phyloP scores from a whole-genome alignment of 2,888 invertebrate species.

The Drosophila eohydei region DNA sequence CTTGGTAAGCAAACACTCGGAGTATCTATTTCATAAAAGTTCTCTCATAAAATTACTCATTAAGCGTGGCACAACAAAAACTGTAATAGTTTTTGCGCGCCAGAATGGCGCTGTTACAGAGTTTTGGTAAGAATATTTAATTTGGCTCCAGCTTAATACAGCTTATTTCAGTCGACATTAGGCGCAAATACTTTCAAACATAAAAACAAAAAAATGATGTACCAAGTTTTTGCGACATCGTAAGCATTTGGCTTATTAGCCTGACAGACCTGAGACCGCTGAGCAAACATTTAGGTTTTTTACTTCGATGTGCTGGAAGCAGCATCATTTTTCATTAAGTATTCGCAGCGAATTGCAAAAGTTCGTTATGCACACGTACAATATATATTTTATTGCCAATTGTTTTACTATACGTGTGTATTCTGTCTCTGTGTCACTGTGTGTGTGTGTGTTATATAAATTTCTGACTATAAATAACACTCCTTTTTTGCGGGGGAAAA shows the following conservation, averaged over 20 bases:
- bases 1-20: neutral
- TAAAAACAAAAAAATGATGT: conserved; percentile 41
- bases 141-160: conserved; percentile 26
- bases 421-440: conserved; percentile 27
- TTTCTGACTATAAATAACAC: conserved; percentile 62
- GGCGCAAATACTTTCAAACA: conserved; percentile 40
- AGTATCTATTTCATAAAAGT: neutral
- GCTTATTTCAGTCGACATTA: conserved; percentile 16
- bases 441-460: conserved; percentile 50
- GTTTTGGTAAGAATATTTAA: conserved; percentile 48
- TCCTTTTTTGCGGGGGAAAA: conserved; percentile 1
- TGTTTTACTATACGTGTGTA: conserved; percentile 26
- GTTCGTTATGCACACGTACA: conserved; percentile 41
- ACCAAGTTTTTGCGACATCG: conserved; percentile 51
- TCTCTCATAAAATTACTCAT: conserved; percentile 22
- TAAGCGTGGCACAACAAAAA: conserved; percentile 15
- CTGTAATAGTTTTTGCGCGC: conserved; percentile 24
- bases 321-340: conserved; percentile 71
- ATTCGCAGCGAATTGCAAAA: conserved; percentile 61
- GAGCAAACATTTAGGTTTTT: neutral
- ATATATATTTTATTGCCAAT: conserved; percentile 64
- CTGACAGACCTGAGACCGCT: conserved; percentile 48
- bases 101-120: conserved; percentile 53
- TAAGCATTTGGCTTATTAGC: conserved; percentile 48
- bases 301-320: conserved; percentile 12